Conservation (phyloP, 2,113 vertebrate genomes). For the Laterallus jamaicensis region DNA sequence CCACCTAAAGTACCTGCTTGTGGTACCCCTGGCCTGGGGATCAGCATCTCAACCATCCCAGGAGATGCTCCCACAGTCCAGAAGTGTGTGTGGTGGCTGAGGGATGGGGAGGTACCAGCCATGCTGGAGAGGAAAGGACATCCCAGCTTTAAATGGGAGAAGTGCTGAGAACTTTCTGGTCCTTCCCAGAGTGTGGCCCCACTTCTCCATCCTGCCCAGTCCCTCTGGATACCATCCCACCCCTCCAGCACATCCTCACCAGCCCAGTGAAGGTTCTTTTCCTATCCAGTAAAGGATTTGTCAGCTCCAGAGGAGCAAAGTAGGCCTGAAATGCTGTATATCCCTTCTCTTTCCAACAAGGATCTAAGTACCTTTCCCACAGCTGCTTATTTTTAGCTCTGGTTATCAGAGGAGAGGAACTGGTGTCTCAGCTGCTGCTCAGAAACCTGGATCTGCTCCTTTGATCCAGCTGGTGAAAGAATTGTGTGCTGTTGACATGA, state of each 20-base stretch:
- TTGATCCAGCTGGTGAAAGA: not conserved
- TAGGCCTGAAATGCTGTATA: not conserved
- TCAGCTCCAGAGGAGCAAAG: not conserved
- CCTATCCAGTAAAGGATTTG: not conserved
- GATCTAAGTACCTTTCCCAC: not conserved
- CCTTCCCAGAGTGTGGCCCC: not conserved
- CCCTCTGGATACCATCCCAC: too few relatives aligned
- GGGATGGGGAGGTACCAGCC: not conserved
- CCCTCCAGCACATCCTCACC: too few relatives aligned
- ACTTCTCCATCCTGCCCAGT: too few relatives aligned
- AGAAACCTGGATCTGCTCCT: not conserved
- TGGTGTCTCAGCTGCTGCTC: not conserved
- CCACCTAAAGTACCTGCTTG: not conserved
- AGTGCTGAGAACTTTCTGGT: not conserved
- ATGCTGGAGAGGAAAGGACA: accelerated
- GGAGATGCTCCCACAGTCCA: not conserved
- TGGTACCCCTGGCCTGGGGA: not conserved
- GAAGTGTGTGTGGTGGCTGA: not conserved
- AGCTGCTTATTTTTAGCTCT: not conserved
- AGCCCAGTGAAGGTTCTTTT: too few relatives aligned
- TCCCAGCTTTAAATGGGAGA: not conserved
- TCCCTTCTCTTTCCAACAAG: not conserved
- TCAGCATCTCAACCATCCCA: not conserved
- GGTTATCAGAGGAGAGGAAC: not conserved
- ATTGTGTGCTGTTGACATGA: not conserved